Base-by-base conservation (phyloP, 2,797 vertebrate genomes). In the Toxotes lorentzi region DNA sequence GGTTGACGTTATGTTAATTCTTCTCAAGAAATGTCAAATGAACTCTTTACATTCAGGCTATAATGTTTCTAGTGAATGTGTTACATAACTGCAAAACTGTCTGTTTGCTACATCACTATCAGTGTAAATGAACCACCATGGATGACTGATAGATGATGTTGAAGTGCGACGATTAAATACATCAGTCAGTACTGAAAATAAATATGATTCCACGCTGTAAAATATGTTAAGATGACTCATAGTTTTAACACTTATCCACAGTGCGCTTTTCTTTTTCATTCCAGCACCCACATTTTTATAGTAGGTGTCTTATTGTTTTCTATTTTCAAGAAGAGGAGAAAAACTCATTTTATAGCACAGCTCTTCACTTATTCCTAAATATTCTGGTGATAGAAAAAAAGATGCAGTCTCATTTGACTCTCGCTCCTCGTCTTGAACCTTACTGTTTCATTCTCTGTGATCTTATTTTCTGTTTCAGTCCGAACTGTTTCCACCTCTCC, bases 191-290 rank as follows among this genome's bases (percentile, higher is more conserved):
- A 79, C 59, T 73, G 63, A 70, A 75, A 73, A 76, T 69, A 73
- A 84, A 83, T 70, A 61, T 68, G 68, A 79, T 76, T 79, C 35
- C 35, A 41, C 27, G n/a, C 50, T 59, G 53, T 57, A 58, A 59
- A 81, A 86, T 81, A 78, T 85, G 67, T 66, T 82, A n/a, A 70
- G 47, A 79, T 86, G 79, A 89, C 57, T 89, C 76, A 85, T 51
- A 58, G 51, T 68, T 59, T 38, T 24, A 70, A 72, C 62, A 81
- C 24, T 70, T 71, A 47, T 47, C 9, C 61, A 72, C 45, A 30
- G 9, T 70, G 38, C 51, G 66, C 14, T 70, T 57, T 38, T 68
- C 51, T 56, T 51, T 77, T 74, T 69, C 59, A 43, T 54, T 64
- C 35, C 27, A 19, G 64, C 80, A 53, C 61, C 85, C 83, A 86